These are phyloP conservation scores for Cephalopachus bancanus DNA, from an alignment of 2,797 vertebrate genomes.

Conservation along the genomic window DNA sequence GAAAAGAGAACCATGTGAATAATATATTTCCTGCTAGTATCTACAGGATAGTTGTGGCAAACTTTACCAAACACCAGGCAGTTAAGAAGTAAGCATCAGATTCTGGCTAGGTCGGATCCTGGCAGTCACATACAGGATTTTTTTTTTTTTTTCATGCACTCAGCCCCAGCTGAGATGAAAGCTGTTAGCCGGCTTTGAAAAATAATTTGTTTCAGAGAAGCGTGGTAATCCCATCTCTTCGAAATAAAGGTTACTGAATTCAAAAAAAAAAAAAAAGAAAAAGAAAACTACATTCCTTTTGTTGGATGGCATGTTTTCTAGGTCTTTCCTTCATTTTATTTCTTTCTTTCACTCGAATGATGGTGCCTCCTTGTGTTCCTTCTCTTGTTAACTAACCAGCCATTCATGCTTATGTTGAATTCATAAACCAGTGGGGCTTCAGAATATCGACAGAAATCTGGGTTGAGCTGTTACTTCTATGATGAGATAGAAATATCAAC, in stretches of 20 bases:
- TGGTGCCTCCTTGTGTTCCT: neutral
- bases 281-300: neutral
- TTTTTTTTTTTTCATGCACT: neutral
- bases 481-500: neutral
- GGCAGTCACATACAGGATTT: neutral
- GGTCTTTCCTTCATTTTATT: neutral
- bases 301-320: neutral
- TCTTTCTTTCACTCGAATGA: neutral
- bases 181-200: constrained; percentile 53
- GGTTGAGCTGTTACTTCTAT: neutral
- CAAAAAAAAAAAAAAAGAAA: neutral
- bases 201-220: neutral
- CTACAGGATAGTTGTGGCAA: neutral
- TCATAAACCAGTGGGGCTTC: neutral
- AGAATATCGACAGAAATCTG: neutral
- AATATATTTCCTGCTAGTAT: neutral
- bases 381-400: neutral
- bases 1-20: neutral
- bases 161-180: constrained; percentile 8
- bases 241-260: constrained; percentile 10
- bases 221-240: neutral
- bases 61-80: neutral
- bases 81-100: neutral
- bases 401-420: neutral
- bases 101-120: neutral